A percentile compares a stretch with the other conserved stretches of the same genome.
Conservation (phyloP, 2,113 vertebrate species). For the Plecturocebus donacophilus region DNA sequence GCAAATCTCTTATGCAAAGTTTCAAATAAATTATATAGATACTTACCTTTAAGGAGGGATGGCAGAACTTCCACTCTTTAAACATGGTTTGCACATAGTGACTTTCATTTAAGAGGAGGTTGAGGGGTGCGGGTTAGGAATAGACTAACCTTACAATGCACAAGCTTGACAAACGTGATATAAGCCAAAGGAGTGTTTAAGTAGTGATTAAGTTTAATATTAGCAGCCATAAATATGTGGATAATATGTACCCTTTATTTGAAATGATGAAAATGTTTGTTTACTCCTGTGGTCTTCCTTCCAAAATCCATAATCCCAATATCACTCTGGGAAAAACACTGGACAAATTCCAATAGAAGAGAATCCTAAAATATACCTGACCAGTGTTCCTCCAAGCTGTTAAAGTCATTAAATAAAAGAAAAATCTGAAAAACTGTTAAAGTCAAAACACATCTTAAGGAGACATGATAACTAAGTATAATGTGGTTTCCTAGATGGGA, state of each 20-base stretch:
- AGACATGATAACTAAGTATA: not conserved
- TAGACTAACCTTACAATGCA: not conserved
- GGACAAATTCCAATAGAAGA: not conserved
- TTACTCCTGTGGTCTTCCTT: not conserved
- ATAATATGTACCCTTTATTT: not conserved
- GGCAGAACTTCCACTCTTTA: not conserved
- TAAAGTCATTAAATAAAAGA: no score
- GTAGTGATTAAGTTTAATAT: not conserved
- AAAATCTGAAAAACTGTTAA: not conserved
- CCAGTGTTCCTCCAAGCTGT: not conserved
- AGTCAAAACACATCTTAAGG: no score
- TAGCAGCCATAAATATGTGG: not conserved
- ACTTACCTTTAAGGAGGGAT: not conserved
- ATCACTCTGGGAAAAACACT: not conserved
- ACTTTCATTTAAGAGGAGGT: not conserved
- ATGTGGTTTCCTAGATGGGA: not conserved
- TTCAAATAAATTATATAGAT: not conserved
- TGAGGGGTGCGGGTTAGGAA: no score
- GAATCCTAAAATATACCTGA: not conserved
- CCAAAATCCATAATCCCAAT: not conserved
- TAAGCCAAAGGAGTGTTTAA: not conserved
- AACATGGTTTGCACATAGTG: not conserved
- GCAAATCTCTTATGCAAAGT: not conserved
- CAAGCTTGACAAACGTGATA: not conserved
- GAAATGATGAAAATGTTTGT: not conserved